Evolutionary conservation across 1,140 invertebrate genomes (phyloP), one percentile per base, ranked within the genome.

Genomic region (Lethrus apterus): DNA sequence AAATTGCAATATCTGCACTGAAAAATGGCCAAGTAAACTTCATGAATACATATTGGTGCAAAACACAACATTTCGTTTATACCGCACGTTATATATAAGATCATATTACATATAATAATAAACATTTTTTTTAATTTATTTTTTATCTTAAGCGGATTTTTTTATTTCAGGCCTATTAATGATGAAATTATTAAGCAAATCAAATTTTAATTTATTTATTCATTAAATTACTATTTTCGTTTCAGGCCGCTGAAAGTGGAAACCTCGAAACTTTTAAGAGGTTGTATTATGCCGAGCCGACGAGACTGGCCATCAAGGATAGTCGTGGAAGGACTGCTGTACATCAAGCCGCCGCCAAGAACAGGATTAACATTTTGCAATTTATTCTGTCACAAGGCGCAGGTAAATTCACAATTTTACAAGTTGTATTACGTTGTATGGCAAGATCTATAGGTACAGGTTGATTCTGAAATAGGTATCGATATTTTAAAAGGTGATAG

Each of bases 201-300:
- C n/a, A n/a, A n/a, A 7, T 26, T 26, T 26, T 26, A n/a, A 26
- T 26, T 26, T 7, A 7, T 7, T n/a, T 26, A 26, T 7, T n/a
- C 5, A 7, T 26, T 26, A 7, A 14, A 8, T 51, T 33, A 45
- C 35, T 40, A 18, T 41, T 52, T 47, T 32, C 33, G 44, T 66
- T 64, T 24, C 67, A 91, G 87, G 83, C 84, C 4, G 87, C 87
- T 2, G 83, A 87, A 59, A 80, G 78, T 56, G 87, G 87, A 4
- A 86, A 89, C 63, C 67, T 88, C 13, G 81, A 85, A 40, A 84
- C 86, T 60, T 86, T 92, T 56, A 78, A 79, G 58, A 66, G 78
- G 1, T 66, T 89, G 2, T 86, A 80, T 58, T 67, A 77, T 20
- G 76, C 72, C 17, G 82, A 90, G 38, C 78, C 79, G 0, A 67